A percentile compares a stretch with the other conserved stretches of the same genome.
Evolutionary conservation across 2,888 invertebrate species (phyloP).

Genomic region (Neoaliturus tenellus): DNA sequence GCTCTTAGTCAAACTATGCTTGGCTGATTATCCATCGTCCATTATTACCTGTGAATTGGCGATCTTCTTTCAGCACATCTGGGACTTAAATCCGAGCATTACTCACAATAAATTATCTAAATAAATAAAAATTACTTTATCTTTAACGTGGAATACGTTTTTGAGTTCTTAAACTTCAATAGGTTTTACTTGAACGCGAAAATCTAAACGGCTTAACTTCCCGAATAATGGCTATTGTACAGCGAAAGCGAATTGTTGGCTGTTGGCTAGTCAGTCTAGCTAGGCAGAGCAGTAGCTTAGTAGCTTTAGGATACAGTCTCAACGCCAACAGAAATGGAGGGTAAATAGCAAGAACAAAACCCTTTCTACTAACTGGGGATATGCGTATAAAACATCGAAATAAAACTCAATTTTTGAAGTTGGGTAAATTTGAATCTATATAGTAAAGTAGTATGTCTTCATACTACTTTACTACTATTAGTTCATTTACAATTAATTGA

Average conservation of each 20-base stretch:
- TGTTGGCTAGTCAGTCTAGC: not conserved
- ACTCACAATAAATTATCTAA: not conserved
- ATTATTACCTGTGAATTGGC: constrained; percentile 26
- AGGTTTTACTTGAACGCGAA: not conserved
- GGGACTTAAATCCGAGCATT: not conserved
- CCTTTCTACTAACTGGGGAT: too few relatives aligned
- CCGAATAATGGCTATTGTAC: not conserved
- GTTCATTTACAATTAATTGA: too few relatives aligned
- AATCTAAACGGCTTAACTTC: not conserved
- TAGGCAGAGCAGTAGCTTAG: too few relatives aligned
- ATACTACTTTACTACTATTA: too few relatives aligned
- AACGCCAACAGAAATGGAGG: not conserved
- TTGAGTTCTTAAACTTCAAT: not conserved
- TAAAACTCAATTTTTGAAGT: too few relatives aligned
- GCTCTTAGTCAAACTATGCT: constrained; percentile 6
- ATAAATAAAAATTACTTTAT: not conserved
- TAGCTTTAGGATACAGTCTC: too few relatives aligned
- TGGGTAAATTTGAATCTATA: too few relatives aligned
- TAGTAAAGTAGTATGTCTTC: too few relatives aligned
- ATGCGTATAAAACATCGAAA: too few relatives aligned
- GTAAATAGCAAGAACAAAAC: not conserved
- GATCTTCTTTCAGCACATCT: constrained; percentile 41
- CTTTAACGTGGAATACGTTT: not conserved
- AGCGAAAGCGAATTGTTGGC: not conserved
- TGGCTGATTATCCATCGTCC: constrained; percentile 13